Conservation (phyloP, 2,888 invertebrate species). For the Elegia similella region DNA sequence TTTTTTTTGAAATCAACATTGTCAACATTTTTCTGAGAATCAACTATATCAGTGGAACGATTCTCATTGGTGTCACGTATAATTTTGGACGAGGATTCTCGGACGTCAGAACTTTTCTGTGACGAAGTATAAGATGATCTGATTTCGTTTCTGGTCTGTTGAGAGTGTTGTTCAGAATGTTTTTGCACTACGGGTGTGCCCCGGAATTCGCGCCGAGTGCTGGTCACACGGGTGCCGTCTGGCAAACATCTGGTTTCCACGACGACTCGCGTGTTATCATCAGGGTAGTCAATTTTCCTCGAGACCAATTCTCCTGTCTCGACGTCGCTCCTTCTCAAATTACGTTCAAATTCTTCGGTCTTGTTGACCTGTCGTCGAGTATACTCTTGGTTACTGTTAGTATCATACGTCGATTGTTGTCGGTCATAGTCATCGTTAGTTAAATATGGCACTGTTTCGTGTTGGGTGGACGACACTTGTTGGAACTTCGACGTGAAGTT, state of each 20-base stretch:
- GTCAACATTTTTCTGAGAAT: conserved; percentile 61
- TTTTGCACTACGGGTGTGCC: conserved; percentile 52
- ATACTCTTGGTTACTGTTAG: conserved; percentile 50
- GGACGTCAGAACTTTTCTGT: conserved; percentile 47
- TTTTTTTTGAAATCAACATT: conserved; percentile 53
- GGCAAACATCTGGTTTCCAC: conserved; percentile 85
- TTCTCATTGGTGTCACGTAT: conserved; percentile 44
- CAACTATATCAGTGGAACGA: conserved; percentile 50
- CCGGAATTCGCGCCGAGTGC: conserved; percentile 84
- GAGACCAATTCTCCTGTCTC: conserved; percentile 77
- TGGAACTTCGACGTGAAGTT: conserved; percentile 58
- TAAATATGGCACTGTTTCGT: conserved; percentile 60
- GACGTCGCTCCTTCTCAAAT: conserved; percentile 38
- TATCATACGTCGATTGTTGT: conserved; percentile 39
- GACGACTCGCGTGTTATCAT: conserved; percentile 84
- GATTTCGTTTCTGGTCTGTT: conserved; percentile 51
- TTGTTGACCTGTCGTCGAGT: conserved; percentile 38
- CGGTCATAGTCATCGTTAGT: conserved; percentile 51
- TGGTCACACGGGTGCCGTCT: conserved; percentile 86
- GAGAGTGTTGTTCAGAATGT: conserved; percentile 56
- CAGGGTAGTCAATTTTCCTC: conserved; percentile 82
- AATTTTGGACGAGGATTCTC: conserved; percentile 48
- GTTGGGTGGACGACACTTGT: conserved; percentile 57
- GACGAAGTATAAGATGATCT: conserved; percentile 47
- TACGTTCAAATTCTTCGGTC: conserved; percentile 46